These are phyloP conservation scores for Hirtodrosophila confusa DNA, from an alignment of 2,888 invertebrate genomes.

Conservation along the genomic window DNA sequence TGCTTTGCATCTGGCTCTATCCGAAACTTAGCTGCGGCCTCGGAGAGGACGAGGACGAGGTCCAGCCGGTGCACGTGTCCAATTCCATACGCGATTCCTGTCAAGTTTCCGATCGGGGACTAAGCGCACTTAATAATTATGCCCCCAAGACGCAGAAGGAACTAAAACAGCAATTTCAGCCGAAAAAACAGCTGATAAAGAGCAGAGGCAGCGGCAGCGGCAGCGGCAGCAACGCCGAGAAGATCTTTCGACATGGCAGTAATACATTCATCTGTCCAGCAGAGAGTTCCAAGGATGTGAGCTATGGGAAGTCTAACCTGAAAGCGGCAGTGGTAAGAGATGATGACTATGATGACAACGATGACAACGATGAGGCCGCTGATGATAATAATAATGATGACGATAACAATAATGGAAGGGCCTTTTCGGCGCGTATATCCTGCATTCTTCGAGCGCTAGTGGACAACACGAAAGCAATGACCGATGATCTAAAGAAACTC, in stretches of 20 bases:
- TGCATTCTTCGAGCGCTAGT: conserved; percentile 22
- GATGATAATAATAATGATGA: conserved; percentile 1
- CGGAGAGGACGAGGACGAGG: neutral
- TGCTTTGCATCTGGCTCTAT: conserved; percentile 7
- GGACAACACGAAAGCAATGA: conserved; percentile 7
- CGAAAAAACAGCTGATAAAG: neutral
- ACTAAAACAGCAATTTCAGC: conserved; percentile 9
- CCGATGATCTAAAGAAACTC: conserved; percentile 16
- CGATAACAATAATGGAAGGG: neutral
- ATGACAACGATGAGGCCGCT: neutral
- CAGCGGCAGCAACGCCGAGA: neutral
- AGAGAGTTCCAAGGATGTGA: conserved; percentile 2
- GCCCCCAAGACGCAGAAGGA: neutral
- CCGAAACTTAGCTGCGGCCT: neutral
- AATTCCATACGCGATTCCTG: too few relatives aligned
- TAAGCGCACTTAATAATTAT: too few relatives aligned
- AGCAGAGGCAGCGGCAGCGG: neutral
- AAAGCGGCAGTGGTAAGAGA: neutral
- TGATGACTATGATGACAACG: conserved; percentile 15
- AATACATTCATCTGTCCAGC: conserved; percentile 11
- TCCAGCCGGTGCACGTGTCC: too few relatives aligned
- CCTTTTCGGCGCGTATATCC: conserved; percentile 12
- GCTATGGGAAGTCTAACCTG: neutral
- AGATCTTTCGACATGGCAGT: neutral
- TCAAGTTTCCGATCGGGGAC: neutral